These are phyloP conservation scores for Rostratula benghalensis DNA, from an alignment of 2,113 vertebrate genomes.

Conservation along the genomic window DNA sequence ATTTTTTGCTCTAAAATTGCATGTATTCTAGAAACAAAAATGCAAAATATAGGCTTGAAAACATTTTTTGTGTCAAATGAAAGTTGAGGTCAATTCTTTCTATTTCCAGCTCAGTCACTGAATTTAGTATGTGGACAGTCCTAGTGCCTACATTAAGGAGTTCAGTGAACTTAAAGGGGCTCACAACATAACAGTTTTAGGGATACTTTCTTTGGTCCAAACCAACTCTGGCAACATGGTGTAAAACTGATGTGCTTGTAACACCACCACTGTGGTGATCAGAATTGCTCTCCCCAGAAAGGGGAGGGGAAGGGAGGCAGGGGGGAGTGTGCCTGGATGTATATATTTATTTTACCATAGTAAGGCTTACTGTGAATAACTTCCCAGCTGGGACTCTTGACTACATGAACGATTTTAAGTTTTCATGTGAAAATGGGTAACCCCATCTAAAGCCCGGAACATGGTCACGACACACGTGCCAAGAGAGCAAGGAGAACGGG, in stretches of 20 bases:
- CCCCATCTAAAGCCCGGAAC: rapidly evolving
- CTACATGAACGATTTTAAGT: neutral
- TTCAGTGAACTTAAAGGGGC: neutral
- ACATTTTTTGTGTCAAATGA: neutral
- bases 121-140: neutral
- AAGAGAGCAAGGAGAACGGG: rapidly evolving
- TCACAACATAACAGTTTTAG: neutral
- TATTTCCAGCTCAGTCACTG: neutral
- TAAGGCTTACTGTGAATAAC: neutral
- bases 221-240: neutral
- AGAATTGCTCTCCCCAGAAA: neutral
- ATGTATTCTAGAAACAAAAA: neutral
- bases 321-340: neutral
- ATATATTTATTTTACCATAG: neutral
- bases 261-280: rapidly evolving
- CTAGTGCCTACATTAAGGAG: neutral
- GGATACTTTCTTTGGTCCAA: neutral
- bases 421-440: neutral
- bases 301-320: neutral
- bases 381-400: neutral
- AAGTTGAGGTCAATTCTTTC: neutral
- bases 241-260: rapidly evolving
- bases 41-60: neutral
- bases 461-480: rapidly evolving
- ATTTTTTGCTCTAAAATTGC: neutral